These are phyloP conservation scores for Dryadula phaetusa DNA, from an alignment of 2,888 invertebrate species.

Conservation along the genomic window DNA sequence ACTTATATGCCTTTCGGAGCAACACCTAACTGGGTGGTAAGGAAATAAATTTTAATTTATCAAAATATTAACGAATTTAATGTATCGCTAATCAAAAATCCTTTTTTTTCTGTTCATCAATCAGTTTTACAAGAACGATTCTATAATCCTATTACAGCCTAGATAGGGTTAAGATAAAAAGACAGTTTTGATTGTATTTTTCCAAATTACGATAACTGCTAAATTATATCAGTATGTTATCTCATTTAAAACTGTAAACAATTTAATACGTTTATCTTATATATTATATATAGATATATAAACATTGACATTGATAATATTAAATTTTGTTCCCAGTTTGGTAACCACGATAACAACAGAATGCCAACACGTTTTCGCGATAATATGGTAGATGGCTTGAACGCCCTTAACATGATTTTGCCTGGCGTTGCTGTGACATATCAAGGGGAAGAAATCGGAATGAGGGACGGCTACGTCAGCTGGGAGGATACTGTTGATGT, in stretches of 20 bases:
- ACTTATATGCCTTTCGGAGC: constrained; percentile 82
- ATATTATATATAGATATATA: too few relatives aligned
- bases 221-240: neutral
- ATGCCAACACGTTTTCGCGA: constrained; percentile 86
- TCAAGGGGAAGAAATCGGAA: constrained; percentile 92
- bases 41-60: constrained; percentile 50
- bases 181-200: neutral
- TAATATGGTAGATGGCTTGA: constrained; percentile 87
- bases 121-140: too few relatives aligned
- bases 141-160: too few relatives aligned
- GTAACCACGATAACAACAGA: constrained; percentile 88
- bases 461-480: constrained; percentile 85
- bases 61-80: too few relatives aligned
- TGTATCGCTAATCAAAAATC: neutral
- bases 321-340: constrained; percentile 74
- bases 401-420: constrained; percentile 87
- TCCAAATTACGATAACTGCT: neutral
- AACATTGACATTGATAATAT: neutral
- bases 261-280: constrained; percentile 8
- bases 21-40: constrained; percentile 87
- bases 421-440: constrained; percentile 92
- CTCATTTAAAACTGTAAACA: neutral
- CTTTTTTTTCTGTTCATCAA: too few relatives aligned
- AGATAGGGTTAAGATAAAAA: too few relatives aligned
- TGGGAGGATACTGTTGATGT: constrained; percentile 85